Conservation (phyloP, 2,113 vertebrate genomes). For the Nycticebus coucang region DNA sequence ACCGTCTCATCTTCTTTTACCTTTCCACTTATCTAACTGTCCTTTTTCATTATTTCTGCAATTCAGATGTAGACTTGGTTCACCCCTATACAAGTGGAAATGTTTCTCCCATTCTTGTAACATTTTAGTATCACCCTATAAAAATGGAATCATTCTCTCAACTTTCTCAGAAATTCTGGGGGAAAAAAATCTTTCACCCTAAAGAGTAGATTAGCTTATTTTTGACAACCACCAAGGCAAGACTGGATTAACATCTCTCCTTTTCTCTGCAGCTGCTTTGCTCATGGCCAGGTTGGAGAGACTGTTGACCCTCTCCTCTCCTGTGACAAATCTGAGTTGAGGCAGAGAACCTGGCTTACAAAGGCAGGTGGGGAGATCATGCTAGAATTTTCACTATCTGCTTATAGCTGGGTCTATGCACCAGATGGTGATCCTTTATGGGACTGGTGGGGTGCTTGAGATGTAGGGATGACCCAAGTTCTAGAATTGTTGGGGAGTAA, state of each 20-base stretch:
- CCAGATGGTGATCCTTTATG: neutral
- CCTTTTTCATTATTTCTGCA: neutral
- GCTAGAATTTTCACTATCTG: fast-evolving
- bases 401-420: neutral
- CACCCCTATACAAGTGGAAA: neutral
- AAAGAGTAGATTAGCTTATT: neutral
- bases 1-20: neutral
- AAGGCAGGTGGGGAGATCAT: neutral
- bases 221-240: neutral
- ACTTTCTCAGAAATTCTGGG: conserved; percentile 18
- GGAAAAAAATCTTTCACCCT: neutral
- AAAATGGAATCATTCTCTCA: neutral
- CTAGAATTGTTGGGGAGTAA: neutral
- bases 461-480: neutral
- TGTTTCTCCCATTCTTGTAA: neutral
- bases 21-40: neutral
- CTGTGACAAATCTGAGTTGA: neutral
- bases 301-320: neutral
- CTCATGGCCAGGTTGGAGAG: neutral
- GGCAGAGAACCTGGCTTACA: neutral
- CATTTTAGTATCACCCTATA: neutral
- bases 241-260: neutral
- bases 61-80: neutral
- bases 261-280: neutral
- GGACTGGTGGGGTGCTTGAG: neutral